These are phyloP conservation scores for Zophobas atratus DNA, from an alignment of 1,140 invertebrate genomes.

Conservation along the genomic window DNA sequence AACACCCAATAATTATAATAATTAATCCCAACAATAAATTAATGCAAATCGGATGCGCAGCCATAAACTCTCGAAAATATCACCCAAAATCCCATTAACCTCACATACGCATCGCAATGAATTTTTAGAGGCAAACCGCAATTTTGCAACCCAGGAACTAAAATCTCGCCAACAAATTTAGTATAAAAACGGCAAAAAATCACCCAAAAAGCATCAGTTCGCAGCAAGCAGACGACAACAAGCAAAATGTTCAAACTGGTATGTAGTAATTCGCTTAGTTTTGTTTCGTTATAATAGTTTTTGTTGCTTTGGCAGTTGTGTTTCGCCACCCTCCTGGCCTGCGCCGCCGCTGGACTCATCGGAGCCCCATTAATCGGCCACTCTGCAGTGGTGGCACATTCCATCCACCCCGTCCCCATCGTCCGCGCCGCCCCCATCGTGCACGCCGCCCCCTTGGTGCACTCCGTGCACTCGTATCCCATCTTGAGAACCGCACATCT, in stretches of 20 bases:
- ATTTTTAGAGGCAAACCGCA: conserved; percentile 31
- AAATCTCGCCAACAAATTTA: not conserved
- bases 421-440: conserved; percentile 64
- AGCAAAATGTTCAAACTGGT: conserved; percentile 2
- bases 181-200: conserved; percentile 11
- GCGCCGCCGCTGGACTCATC: conserved; percentile 56
- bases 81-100: no score
- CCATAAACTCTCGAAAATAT: no score
- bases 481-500: conserved; percentile 65
- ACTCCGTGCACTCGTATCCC: conserved; percentile 57
- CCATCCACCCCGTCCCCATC: conserved; percentile 62
- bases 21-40: no score
- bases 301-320: conserved; percentile 53
- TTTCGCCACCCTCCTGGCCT: conserved; percentile 59
- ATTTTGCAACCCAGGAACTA: conserved; percentile 29
- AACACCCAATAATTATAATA: no score
- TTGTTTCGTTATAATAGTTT: not conserved
- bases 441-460: conserved; percentile 63
- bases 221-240: not conserved
- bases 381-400: conserved; percentile 46
- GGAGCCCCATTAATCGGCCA: conserved; percentile 53
- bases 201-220: conserved; percentile 7
- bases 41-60: no score
- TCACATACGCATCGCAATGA: no score
- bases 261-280: not conserved